These are phyloP conservation scores for Theonella swinhoei DNA, from an alignment of 37 sponge, comb jelly and placozoan species.

Conservation along the genomic window DNA sequence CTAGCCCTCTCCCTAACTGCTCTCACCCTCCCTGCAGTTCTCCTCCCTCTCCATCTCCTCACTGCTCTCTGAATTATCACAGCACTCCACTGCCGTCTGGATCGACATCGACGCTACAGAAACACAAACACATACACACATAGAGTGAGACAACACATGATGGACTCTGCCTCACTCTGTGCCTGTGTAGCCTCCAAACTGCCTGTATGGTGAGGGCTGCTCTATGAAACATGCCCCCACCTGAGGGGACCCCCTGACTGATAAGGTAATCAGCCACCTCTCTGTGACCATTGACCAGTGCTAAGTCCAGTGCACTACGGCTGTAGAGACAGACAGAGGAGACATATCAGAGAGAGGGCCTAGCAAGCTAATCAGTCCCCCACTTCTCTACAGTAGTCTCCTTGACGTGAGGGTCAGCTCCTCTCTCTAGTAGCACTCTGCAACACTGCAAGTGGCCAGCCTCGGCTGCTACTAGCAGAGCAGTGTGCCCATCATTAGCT, in stretches of 20 bases:
- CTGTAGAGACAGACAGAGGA: background rate
- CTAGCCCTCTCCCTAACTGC: conserved; percentile 8
- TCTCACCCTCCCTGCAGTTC: conserved; percentile 37
- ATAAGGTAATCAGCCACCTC: conserved; percentile 52
- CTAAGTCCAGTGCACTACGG: conserved; percentile 58
- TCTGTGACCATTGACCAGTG: conserved; percentile 34
- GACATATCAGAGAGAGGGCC: background rate
- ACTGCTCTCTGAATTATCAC: conserved; percentile 36
- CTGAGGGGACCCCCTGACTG: conserved; percentile 41
- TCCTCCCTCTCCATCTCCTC: conserved; percentile 23
- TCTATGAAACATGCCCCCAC: conserved; percentile 68
- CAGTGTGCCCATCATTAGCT: conserved; percentile 41
- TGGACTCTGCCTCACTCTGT: conserved; percentile 43
- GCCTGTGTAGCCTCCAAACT: conserved; percentile 49
- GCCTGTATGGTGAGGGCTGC: conserved; percentile 80
- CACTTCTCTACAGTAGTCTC: conserved; percentile 17
- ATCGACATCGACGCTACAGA: conserved; percentile 29
- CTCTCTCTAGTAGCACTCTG: conserved; percentile 45
- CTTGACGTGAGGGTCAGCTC: conserved; percentile 13
- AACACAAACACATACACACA: background rate
- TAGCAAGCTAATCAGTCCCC: background rate
- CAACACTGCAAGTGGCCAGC: conserved; percentile 53
- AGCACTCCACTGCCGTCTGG: conserved; percentile 54
- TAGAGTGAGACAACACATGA: no score
- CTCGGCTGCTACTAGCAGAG: conserved; percentile 58